A percentile compares a stretch with the other conserved stretches of the same genome.
phyloP scores from a whole-genome alignment of 2,113 vertebrate species.

The Stigmatopora nigra region DNA sequence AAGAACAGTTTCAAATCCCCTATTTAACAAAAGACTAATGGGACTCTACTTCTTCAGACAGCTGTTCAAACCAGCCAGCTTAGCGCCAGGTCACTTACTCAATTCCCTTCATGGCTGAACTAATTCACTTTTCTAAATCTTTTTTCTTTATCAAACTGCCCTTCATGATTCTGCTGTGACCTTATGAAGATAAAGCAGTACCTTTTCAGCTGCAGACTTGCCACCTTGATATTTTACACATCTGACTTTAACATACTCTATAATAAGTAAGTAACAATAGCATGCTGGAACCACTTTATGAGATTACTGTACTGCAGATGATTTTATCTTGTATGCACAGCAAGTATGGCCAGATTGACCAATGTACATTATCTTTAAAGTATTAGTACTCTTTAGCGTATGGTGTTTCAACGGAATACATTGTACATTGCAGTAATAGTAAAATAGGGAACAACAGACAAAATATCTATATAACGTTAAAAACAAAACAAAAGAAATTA shows the following conservation, averaged over 20 bases:
- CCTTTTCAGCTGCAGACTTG: not conserved
- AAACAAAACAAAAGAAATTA: too few species aligned
- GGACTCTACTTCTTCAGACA: not conserved
- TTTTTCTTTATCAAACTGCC: not conserved
- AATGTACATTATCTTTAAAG: not conserved
- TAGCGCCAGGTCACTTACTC: not conserved
- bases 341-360: not conserved
- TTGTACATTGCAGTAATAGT: too few species aligned
- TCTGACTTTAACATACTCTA: not conserved
- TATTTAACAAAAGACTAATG: not conserved
- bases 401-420: too few species aligned
- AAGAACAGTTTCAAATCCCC: conserved; percentile 6
- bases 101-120: conserved; percentile 2
- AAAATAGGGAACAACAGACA: too few species aligned
- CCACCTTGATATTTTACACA: conserved; percentile 1
- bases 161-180: not conserved
- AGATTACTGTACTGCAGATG: not conserved
- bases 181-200: not conserved
- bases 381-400: not conserved
- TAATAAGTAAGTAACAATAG: not conserved
- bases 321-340: not conserved
- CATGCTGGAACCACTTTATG: not conserved
- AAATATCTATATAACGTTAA: too few species aligned
- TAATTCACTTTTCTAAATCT: conserved; percentile 3
- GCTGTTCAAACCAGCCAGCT: conserved; percentile 6